Evolutionary conservation across 2,888 invertebrate species (phyloP).

Genomic region (Eilema caniola): DNA sequence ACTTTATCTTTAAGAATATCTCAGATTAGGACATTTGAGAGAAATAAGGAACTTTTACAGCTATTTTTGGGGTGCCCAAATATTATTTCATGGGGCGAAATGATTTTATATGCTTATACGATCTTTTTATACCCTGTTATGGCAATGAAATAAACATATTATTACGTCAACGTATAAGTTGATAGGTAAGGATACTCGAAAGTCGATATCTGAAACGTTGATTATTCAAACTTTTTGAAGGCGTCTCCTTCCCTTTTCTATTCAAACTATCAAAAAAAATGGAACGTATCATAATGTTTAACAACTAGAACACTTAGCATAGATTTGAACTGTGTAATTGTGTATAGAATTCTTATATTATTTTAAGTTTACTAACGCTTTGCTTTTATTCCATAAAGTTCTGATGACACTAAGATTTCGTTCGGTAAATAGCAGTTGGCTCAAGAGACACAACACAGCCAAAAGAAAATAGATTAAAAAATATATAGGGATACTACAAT

Average conservation of each 20-base stretch:
- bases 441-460: constrained; percentile 7
- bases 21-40: constrained; percentile 50
- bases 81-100: constrained; percentile 29
- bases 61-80: constrained; percentile 31
- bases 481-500: constrained; percentile 22
- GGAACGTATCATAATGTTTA: neutral
- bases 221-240: neutral
- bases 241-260: neutral
- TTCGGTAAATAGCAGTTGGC: constrained; percentile 5
- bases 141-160: constrained; percentile 5
- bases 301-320: no score
- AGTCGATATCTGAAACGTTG: neutral
- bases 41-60: constrained; percentile 47
- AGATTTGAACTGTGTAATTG: no score
- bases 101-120: constrained; percentile 12
- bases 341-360: no score
- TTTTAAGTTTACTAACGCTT: neutral
- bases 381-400: neutral
- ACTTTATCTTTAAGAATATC: constrained; percentile 51
- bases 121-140: neutral
- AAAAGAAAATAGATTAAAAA: constrained; percentile 30
- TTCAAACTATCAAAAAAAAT: neutral
- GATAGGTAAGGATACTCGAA: neutral
- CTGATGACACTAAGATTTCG: neutral
- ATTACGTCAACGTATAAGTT: neutral